A percentile compares a stretch with the other conserved stretches of the same genome.
Evolutionary conservation across 2,113 vertebrate species (phyloP).

Genomic region (Protobothrops flavoviridis): DNA sequence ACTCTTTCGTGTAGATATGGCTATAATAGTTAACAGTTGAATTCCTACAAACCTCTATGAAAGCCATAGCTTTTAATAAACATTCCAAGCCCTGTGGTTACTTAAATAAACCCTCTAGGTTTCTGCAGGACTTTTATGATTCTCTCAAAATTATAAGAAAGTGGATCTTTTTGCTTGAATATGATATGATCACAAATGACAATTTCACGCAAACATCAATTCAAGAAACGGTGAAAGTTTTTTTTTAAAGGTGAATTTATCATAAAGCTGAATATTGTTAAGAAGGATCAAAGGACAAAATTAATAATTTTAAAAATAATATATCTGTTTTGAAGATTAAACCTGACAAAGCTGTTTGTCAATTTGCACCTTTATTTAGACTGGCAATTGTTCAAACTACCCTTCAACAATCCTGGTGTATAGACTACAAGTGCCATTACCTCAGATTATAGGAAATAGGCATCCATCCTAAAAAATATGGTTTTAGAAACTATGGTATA

Average conservation of each 20-base stretch:
- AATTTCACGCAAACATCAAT: background rate
- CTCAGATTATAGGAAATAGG: background rate
- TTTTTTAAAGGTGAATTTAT: background rate
- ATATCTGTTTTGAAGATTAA: background rate
- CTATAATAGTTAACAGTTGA: background rate
- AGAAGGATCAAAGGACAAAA: background rate
- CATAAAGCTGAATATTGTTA: background rate
- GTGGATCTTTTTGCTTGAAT: conserved; percentile 49
- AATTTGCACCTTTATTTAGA: background rate
- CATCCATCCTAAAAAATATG: background rate
- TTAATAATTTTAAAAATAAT: background rate
- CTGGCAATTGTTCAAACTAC: background rate
- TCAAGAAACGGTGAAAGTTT: background rate
- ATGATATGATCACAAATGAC: background rate
- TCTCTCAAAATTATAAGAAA: background rate
- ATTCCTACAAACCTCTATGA: background rate
- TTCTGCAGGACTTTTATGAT: conserved; percentile 45
- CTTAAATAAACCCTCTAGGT: conserved; percentile 52
- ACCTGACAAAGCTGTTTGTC: background rate
- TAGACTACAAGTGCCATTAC: background rate
- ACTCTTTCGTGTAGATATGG: background rate
- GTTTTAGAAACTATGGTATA: background rate
- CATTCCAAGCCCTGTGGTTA: conserved; percentile 51
- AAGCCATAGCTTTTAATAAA: conserved; percentile 30
- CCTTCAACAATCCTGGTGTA: background rate